Evolutionary conservation across 2,113 vertebrate species (phyloP).

Genomic region (Symphodus melops): DNA sequence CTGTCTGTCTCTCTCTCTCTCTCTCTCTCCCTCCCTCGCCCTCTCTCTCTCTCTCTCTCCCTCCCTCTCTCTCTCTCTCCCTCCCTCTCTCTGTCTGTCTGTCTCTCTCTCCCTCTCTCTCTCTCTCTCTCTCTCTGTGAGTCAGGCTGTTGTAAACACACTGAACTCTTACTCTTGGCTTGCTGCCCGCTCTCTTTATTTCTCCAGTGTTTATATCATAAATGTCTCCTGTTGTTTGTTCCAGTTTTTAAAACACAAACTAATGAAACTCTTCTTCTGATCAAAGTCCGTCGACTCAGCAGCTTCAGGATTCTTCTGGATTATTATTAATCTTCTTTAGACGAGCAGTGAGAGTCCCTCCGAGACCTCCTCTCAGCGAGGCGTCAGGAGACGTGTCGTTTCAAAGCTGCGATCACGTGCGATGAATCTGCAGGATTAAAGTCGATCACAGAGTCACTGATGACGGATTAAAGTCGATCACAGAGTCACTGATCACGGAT

Average conservation of each 20-base stretch:
- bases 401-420: neutral
- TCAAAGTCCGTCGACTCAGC: slow-evolving; percentile 30
- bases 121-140: neutral
- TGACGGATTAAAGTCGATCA: neutral
- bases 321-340: slow-evolving; percentile 2
- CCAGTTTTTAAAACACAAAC: too few relatives aligned
- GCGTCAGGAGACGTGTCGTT: neutral
- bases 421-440: neutral
- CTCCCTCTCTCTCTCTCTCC: neutral
- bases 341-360: neutral
- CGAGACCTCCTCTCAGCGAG: neutral
- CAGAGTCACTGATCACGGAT: neutral
- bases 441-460: neutral
- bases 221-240: too few relatives aligned
- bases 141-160: neutral
- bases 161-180: neutral
- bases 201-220: too few relatives aligned
- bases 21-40: neutral
- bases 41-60: too few relatives aligned
- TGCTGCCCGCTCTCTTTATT: neutral
- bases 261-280: too few relatives aligned
- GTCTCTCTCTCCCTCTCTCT: neutral
- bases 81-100: too few relatives aligned
- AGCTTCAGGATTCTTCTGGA: slow-evolving; percentile 44
- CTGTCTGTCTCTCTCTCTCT: neutral